A percentile compares a stretch with the other conserved stretches of the same genome.
phyloP scores from a whole-genome alignment of 2,888 invertebrate species.

The Drosophila suboccidentalis region DNA sequence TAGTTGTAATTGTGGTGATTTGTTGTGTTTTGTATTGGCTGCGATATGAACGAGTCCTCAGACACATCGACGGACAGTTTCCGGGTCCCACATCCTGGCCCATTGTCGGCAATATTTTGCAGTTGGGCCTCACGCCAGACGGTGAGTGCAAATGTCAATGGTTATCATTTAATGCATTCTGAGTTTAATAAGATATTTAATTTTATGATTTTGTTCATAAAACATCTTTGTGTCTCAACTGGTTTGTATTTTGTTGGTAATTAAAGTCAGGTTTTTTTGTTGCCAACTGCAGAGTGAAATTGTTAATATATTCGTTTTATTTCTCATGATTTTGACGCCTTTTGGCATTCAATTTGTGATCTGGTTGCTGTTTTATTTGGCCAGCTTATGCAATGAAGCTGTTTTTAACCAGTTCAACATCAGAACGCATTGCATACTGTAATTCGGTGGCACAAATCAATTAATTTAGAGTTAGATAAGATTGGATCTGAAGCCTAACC shows the following conservation, averaged over 20 bases:
- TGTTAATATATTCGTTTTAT: conserved; percentile 38
- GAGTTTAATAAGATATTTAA: neutral
- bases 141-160: conserved; percentile 45
- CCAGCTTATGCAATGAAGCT: neutral
- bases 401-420: conserved; percentile 17
- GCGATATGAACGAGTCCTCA: conserved; percentile 33
- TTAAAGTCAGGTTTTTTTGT: conserved; percentile 42
- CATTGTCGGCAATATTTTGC: conserved; percentile 55
- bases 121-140: conserved; percentile 53
- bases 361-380: conserved; percentile 25
- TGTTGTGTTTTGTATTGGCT: conserved; percentile 1
- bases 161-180: neutral
- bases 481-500: neutral
- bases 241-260: conserved; percentile 46
- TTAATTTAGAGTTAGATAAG: neutral
- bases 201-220: conserved; percentile 21
- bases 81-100: conserved; percentile 52
- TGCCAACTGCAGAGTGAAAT: conserved; percentile 40
- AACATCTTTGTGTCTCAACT: conserved; percentile 26
- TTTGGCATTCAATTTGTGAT: conserved; percentile 66
- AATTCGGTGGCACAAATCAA: conserved; percentile 6
- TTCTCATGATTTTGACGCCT: conserved; percentile 55
- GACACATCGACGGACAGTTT: conserved; percentile 45
- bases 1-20: conserved; percentile 16
- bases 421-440: neutral